Conservation (phyloP, 2,888 invertebrate species). For the Choristoneura rosaceana region DNA sequence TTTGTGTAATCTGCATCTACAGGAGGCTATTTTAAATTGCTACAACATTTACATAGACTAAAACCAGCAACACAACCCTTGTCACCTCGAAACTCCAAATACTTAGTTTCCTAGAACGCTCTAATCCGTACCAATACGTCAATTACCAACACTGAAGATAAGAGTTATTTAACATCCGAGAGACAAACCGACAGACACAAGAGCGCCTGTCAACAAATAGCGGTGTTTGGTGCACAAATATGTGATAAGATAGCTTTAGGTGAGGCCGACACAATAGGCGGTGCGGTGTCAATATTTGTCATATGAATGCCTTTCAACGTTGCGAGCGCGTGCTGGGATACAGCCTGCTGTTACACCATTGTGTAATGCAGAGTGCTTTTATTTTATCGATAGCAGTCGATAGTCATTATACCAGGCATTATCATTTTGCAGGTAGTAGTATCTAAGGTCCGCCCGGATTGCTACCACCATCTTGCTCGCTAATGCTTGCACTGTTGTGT, state of each 20-base stretch:
- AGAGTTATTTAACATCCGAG: constrained; percentile 66
- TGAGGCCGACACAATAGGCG: constrained; percentile 81
- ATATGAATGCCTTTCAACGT: constrained; percentile 77
- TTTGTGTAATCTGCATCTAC: background rate
- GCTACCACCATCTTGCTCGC: too few relatives aligned
- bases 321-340: constrained; percentile 73
- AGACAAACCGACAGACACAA: constrained; percentile 78
- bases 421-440: too few relatives aligned
- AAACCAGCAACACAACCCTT: constrained; percentile 40
- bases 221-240: constrained; percentile 78
- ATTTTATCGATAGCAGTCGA: too few relatives aligned
- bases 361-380: constrained; percentile 40
- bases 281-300: constrained; percentile 76
- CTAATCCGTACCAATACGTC: constrained; percentile 71
- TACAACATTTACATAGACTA: background rate
- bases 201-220: constrained; percentile 80
- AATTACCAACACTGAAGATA: constrained; percentile 61
- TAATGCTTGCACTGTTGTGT: too few relatives aligned
- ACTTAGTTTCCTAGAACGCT: constrained; percentile 49
- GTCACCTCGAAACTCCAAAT: constrained; percentile 48
- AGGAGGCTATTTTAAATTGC: background rate
- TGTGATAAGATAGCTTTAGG: constrained; percentile 83
- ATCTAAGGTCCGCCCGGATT: too few relatives aligned
- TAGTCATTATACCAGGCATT: too few relatives aligned
- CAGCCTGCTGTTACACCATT: constrained; percentile 59